Base-by-base conservation (phyloP, 1,140 invertebrate species). In the Papilio glaucus region DNA sequence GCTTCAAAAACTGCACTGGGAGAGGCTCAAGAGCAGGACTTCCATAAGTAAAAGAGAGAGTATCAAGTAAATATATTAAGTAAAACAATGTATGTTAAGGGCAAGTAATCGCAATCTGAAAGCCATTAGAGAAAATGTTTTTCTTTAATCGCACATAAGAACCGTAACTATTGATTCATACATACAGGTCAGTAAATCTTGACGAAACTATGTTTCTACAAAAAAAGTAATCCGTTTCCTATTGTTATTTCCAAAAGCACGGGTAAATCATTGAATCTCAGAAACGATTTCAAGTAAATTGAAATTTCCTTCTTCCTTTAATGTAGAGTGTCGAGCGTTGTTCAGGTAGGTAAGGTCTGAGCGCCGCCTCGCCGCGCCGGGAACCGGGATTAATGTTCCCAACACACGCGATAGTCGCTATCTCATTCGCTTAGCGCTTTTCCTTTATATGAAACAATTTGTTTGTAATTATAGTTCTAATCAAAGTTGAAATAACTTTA, bases 391-490 rank as follows among this genome's bases (percentile, higher is more conserved):
- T 89, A 92, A 91, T 86, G 83, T 84, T 69, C 75, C 4, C 62
- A 63, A 29, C 71, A 72, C 90, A 92, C 90, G 89, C 90, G 77
- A 92, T 68, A 83, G 37, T 33, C 74, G 75, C 81, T 90, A 90
- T 88, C 88, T 86, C 77, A 78, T 81, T 81, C 80, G 68, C 81
- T 89, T 88, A 85, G 87, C 81, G 80, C 82, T 91, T 86, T 89
- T 86, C 82, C 86, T 81, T 57, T 77, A 80, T 87, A 91, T 88
- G 88, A 90, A 86, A 89, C 87, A 83, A 85, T 91, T 87, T 89
- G 83, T 86, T 88, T 86, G 82, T 88, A 84, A 88, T 87, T 87
- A 88, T 90, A 88, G 82, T 82, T 77, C 71, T 38, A 71, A 72
- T 73, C 38, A 76, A 72, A 78, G 68, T 74, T 71, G 68, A 73